A percentile compares a stretch with the other conserved stretches of the same genome.
phyloP scores from a whole-genome alignment of 2,888 invertebrate species.

The Criorhina ranunculi region DNA sequence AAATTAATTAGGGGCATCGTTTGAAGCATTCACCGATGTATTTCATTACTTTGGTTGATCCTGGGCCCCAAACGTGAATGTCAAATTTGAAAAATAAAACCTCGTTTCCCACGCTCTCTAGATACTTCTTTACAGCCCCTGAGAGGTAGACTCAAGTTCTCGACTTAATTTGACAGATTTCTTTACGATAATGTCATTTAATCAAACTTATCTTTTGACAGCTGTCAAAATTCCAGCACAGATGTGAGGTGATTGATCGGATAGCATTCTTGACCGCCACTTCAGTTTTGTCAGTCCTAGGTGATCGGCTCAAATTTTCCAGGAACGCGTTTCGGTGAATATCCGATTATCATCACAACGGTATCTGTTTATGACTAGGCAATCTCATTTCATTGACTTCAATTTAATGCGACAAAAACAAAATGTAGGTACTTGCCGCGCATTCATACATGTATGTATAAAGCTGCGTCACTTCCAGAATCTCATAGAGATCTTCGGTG shows the following conservation, averaged over 20 bases:
- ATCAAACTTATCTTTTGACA: neutral
- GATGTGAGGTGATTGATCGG: conserved; percentile 4
- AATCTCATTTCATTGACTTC: conserved; percentile 56
- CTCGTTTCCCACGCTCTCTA: too few species aligned
- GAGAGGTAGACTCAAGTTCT: too few species aligned
- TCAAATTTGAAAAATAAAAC: too few species aligned
- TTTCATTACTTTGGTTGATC: too few species aligned
- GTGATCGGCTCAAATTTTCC: conserved; percentile 44
- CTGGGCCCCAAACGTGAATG: too few species aligned
- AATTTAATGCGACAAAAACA: conserved; percentile 50
- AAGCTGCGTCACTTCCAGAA: conserved; percentile 44
- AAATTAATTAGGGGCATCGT: neutral
- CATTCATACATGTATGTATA: too few species aligned
- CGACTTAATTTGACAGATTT: too few species aligned
- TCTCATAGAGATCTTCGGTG: conserved; percentile 38
- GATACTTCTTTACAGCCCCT: too few species aligned
- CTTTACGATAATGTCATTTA: too few species aligned
- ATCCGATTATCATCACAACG: conserved; percentile 55
- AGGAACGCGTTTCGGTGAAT: conserved; percentile 46
- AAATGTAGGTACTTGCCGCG: too few species aligned
- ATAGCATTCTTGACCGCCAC: neutral
- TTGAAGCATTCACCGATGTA: too few species aligned
- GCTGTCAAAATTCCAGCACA: neutral
- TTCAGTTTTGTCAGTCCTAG: conserved; percentile 4
- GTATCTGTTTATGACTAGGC: conserved; percentile 29